Conservation (phyloP, 2,113 vertebrate species). For the Emydocephalus ijimae region DNA sequence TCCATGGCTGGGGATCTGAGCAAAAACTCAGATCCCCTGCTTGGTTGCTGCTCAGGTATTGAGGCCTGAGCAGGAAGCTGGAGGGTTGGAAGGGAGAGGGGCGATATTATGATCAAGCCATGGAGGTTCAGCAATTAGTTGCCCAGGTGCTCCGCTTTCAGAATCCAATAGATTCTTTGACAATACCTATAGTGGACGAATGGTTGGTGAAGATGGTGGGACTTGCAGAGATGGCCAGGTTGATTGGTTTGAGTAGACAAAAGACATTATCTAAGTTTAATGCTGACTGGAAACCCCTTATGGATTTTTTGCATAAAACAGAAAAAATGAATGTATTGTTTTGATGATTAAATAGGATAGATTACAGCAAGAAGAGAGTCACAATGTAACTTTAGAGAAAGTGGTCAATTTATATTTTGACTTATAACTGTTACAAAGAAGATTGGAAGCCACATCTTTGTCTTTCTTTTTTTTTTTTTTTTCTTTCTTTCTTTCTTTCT, state of each 20-base stretch:
- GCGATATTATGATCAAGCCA: neutral
- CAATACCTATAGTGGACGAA: neutral
- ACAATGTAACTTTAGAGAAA: neutral
- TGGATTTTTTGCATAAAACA: neutral
- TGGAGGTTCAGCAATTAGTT: neutral
- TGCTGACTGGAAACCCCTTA: neutral
- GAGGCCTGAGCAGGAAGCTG: neutral
- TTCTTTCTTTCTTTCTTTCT: neutral
- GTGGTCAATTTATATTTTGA: neutral
- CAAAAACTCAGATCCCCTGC: neutral
- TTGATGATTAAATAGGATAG: neutral
- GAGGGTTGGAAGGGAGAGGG: neutral
- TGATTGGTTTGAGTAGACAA: neutral
- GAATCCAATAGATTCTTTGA: neutral
- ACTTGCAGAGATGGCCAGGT: neutral
- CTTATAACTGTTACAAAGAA: neutral
- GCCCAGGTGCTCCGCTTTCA: neutral
- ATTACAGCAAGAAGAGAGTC: neutral
- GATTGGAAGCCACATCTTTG: neutral
- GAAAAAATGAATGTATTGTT: neutral
- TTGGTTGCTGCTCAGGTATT: neutral
- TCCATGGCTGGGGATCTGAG: neutral
- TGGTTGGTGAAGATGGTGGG: neutral
- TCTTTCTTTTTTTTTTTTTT: neutral
- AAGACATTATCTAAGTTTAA: neutral